Percentiles rank a stretch among this genome's conserved stretches.
phyloP scores from a whole-genome alignment of 2,888 invertebrate species.

The Heteromurus nitidus region DNA sequence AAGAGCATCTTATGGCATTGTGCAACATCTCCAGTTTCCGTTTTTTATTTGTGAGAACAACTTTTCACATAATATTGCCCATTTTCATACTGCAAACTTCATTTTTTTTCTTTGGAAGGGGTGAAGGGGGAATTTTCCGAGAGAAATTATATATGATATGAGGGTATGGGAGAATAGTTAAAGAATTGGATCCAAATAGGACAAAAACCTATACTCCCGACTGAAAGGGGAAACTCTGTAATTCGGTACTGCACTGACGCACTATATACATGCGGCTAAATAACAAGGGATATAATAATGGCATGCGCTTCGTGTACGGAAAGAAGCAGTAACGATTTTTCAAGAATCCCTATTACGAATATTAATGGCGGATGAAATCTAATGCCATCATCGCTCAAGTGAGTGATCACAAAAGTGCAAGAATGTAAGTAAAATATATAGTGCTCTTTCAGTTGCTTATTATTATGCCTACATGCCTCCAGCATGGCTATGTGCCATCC shows the following conservation, averaged over 20 bases:
- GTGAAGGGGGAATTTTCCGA: too few species aligned
- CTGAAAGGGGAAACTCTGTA: too few species aligned
- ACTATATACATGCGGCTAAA: too few species aligned
- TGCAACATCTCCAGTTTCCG: neutral
- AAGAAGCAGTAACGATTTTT: neutral
- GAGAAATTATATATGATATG: neutral
- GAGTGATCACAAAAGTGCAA: neutral
- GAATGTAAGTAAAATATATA: slow-evolving; percentile 4
- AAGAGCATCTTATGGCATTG: neutral
- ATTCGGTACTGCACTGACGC: too few species aligned
- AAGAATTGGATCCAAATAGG: neutral
- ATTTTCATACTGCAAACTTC: neutral
- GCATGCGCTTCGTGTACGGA: neutral
- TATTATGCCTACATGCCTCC: too few species aligned
- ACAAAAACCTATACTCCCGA: too few species aligned
- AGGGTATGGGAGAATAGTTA: neutral
- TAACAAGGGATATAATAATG: neutral
- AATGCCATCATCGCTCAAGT: slow-evolving; percentile 11
- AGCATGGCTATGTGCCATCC: too few species aligned
- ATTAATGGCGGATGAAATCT: slow-evolving; percentile 7
- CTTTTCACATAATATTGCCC: neutral
- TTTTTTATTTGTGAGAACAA: neutral
- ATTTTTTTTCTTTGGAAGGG: too few species aligned
- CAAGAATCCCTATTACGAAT: neutral
- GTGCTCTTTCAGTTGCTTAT: too few species aligned